Evolutionary conservation across 2,113 vertebrate genomes (phyloP).

Genomic region (Hypomesus transpacificus): DNA sequence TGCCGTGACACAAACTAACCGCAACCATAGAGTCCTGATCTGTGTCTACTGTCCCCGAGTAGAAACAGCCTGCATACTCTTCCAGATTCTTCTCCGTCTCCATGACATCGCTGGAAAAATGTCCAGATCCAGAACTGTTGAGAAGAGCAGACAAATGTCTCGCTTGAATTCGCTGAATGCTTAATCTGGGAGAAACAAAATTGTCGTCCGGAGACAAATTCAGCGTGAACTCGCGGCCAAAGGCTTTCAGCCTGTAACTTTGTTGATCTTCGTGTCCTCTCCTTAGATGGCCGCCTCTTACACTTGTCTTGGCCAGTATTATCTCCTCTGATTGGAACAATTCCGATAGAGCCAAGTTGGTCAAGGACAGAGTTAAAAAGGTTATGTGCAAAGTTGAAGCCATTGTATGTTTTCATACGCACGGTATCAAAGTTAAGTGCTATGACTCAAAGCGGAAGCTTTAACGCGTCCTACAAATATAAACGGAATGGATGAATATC

Average conservation of each 20-base stretch:
- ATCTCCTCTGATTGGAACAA: constrained; percentile 44
- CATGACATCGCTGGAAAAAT: constrained; percentile 9
- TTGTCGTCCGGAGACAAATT: constrained; percentile 70
- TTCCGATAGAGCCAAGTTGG: constrained; percentile 48
- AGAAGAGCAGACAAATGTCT: constrained; percentile 22
- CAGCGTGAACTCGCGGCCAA: constrained; percentile 68
- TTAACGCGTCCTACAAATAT: no score
- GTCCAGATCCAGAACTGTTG: constrained; percentile 11
- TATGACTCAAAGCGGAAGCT: not conserved
- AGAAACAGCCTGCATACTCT: constrained; percentile 68
- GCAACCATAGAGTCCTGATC: constrained; percentile 67
- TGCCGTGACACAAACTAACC: constrained; percentile 74
- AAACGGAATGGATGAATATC: no score
- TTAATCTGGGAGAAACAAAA: constrained; percentile 72
- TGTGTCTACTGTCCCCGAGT: constrained; percentile 68
- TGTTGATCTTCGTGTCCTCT: constrained; percentile 42
- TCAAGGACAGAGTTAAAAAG: constrained; percentile 30
- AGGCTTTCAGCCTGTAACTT: constrained; percentile 64
- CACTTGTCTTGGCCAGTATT: constrained; percentile 37
- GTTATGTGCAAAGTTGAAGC: constrained; percentile 27
- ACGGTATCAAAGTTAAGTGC: not conserved
- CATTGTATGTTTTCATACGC: constrained; percentile 22
- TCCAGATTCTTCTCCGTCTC: constrained; percentile 18
- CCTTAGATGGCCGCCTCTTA: constrained; percentile 22
- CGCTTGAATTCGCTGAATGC: constrained; percentile 59